Conservation (phyloP, 2,888 invertebrate genomes). For the Eupithecia tripunctaria region DNA sequence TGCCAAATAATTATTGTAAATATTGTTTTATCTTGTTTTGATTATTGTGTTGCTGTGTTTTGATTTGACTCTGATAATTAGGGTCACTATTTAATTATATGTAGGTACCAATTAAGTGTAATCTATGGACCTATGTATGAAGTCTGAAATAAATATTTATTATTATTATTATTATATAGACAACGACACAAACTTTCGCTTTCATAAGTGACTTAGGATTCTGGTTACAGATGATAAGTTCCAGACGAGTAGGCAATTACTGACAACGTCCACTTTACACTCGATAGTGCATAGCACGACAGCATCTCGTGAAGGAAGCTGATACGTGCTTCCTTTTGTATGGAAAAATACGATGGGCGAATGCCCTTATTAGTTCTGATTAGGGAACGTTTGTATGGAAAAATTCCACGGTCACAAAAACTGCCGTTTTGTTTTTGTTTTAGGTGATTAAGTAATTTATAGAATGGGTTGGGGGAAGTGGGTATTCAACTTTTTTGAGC, state of each 20-base stretch:
- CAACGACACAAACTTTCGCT: not conserved
- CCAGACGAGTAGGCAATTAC: not conserved
- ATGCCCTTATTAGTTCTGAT: conserved; percentile 2
- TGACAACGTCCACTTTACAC: not conserved
- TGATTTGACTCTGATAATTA: too few species aligned
- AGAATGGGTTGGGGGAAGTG: not conserved
- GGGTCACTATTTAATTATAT: too few species aligned
- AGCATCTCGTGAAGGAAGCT: conserved; percentile 30
- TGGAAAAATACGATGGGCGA: conserved; percentile 33
- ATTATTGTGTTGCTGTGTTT: too few species aligned
- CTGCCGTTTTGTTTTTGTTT: not conserved
- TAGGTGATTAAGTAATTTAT: not conserved
- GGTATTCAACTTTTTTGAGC: too few species aligned
- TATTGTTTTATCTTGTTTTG: too few species aligned
- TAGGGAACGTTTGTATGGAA: not conserved
- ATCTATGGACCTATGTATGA: too few species aligned
- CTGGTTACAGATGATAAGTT: not conserved
- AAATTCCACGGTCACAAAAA: not conserved
- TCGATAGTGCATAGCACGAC: conserved; percentile 30
- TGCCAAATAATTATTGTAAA: too few species aligned
- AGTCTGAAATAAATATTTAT: too few species aligned
- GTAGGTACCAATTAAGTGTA: too few species aligned
- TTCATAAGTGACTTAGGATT: not conserved
- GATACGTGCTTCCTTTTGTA: conserved; percentile 27
- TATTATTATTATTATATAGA: too few species aligned